phyloP scores from a whole-genome alignment of 2,797 vertebrate genomes.

The Eulemur albifrons region DNA sequence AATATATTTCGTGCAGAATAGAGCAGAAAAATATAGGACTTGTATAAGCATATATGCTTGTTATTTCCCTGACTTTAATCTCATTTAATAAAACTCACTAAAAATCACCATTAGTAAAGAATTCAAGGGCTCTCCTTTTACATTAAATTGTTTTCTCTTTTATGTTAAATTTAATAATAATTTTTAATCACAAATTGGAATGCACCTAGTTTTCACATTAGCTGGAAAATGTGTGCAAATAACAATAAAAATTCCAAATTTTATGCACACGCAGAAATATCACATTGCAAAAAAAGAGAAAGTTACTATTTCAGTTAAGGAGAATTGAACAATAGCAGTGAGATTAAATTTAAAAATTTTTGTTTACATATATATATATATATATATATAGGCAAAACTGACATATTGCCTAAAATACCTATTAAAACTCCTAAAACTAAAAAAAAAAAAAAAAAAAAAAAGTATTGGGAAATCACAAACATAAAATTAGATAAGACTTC shows the following conservation, averaged over 20 bases:
- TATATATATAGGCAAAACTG: slow-evolving; percentile 37
- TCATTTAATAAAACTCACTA: slow-evolving; percentile 44
- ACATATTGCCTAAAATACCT: slow-evolving; percentile 24
- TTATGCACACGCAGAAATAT: slow-evolving; percentile 24
- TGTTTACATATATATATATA: background rate
- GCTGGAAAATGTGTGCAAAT: slow-evolving; percentile 28
- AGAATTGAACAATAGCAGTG: background rate
- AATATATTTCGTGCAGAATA: slow-evolving; percentile 77
- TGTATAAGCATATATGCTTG: slow-evolving; percentile 79
- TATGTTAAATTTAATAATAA: slow-evolving; percentile 27
- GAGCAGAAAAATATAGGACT: slow-evolving; percentile 78
- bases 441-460: slow-evolving; percentile 19
- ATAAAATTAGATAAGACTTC: slow-evolving; percentile 82
- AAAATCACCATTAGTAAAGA: slow-evolving; percentile 40
- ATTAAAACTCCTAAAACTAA: background rate
- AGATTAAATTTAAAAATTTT: slow-evolving; percentile 50
- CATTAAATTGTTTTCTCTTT: background rate
- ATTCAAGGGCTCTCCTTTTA: background rate
- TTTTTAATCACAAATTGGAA: slow-evolving; percentile 28
- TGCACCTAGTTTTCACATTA: background rate
- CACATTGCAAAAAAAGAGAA: slow-evolving; percentile 16
- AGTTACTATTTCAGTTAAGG: slow-evolving; percentile 28
- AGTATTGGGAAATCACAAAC: slow-evolving; percentile 86
- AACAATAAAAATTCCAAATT: slow-evolving; percentile 51
- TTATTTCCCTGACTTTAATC: slow-evolving; percentile 82